phyloP scores from a whole-genome alignment of 2,888 invertebrate species.

The Harpalus rufipes region DNA sequence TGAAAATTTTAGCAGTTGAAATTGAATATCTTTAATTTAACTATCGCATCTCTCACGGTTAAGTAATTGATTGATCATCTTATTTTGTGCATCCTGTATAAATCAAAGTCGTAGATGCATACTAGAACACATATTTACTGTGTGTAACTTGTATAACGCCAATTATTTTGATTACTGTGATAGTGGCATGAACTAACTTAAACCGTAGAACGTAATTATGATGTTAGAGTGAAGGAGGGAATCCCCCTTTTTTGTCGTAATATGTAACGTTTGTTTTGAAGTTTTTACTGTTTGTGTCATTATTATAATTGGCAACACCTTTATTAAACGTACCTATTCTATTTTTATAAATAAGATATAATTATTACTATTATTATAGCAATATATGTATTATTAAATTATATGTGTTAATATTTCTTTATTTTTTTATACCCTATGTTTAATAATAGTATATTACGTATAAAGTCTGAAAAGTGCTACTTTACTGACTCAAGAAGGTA shows the following conservation, averaged over 20 bases:
- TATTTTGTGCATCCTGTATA: neutral
- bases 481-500: too few species aligned
- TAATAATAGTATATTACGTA: too few species aligned
- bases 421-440: neutral
- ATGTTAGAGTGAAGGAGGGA: constrained; percentile 40
- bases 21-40: too few species aligned
- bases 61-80: too few species aligned
- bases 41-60: too few species aligned
- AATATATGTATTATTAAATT: constrained; percentile 60
- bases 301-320: constrained; percentile 58
- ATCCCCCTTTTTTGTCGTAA: constrained; percentile 17
- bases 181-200: constrained; percentile 65
- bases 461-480: too few species aligned
- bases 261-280: constrained; percentile 10
- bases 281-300: constrained; percentile 54
- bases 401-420: constrained; percentile 30
- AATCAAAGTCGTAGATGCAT: constrained; percentile 46
- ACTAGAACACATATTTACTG: constrained; percentile 36
- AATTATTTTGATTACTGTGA: constrained; percentile 64
- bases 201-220: constrained; percentile 44
- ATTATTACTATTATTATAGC: constrained; percentile 60
- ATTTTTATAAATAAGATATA: constrained; percentile 63
- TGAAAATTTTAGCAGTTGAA: too few species aligned
- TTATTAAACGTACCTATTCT: constrained; percentile 63
- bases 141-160: constrained; percentile 54